Conservation (phyloP, 2,888 invertebrate species). For the Mesochorus sp. region DNA sequence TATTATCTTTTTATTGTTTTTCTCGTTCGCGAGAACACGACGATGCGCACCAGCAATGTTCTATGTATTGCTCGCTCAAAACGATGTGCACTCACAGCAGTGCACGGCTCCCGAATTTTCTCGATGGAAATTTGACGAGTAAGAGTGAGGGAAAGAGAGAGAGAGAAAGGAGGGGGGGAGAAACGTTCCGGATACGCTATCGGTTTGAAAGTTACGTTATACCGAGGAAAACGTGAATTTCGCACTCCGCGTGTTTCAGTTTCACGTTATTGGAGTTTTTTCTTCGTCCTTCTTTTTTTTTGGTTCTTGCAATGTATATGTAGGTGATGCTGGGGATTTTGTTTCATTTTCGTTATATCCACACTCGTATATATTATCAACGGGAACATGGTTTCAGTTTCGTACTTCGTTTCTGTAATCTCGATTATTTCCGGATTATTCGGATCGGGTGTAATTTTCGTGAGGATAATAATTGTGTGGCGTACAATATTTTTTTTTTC, state of each 20-base stretch:
- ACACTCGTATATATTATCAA: background rate
- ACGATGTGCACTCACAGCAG: constrained; percentile 1
- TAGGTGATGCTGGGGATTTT: too few species aligned
- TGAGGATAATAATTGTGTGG: too few species aligned
- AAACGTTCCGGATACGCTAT: constrained; percentile 63
- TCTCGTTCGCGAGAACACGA: background rate
- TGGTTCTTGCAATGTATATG: too few species aligned
- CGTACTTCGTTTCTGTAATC: too few species aligned
- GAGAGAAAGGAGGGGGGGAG: too few species aligned
- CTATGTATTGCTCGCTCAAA: background rate
- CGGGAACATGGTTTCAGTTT: too few species aligned
- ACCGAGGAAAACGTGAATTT: constrained; percentile 4
- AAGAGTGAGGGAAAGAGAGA: too few species aligned
- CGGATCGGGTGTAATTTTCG: too few species aligned
- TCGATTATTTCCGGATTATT: too few species aligned
- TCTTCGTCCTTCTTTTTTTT: background rate
- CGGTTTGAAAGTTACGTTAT: constrained; percentile 61
- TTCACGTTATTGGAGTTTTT: constrained; percentile 1
- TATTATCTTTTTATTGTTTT: background rate
- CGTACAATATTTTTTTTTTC: too few species aligned
- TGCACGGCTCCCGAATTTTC: constrained; percentile 1
- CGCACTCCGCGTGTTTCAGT: constrained; percentile 1
- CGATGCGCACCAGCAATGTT: background rate
- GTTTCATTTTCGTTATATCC: constrained; percentile 1
- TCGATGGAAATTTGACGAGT: constrained; percentile 70